phyloP scores from a whole-genome alignment of 23 tunicate species.

The Halocynthia aurantium region DNA sequence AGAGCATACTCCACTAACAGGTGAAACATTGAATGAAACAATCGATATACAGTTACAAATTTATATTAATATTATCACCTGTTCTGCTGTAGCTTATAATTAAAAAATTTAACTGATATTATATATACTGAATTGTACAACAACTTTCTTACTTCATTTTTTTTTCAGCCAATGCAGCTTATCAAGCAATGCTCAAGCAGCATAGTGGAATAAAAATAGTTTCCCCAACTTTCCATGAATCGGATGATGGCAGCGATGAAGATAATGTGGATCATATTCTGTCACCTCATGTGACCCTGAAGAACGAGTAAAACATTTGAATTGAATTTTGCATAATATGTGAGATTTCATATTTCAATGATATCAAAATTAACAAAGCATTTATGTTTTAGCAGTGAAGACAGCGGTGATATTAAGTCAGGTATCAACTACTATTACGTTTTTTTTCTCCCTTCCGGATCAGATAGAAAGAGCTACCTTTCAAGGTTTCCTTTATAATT shows the following conservation, averaged over 20 bases:
- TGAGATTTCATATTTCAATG: no score
- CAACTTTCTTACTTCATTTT: background rate
- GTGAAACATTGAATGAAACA: no score
- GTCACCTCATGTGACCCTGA: slow-evolving; percentile 28
- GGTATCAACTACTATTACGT: no score
- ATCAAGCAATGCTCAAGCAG: slow-evolving; percentile 40
- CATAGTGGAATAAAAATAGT: slow-evolving; percentile 26
- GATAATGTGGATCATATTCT: slow-evolving; percentile 55
- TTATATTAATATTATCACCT: no score
- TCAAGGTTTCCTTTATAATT: background rate
- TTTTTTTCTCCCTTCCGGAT: no score
- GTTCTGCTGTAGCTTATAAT: background rate
- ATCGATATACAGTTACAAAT: no score
- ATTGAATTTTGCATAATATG: background rate
- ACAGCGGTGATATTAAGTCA: no score
- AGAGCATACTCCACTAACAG: no score
- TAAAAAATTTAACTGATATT: background rate
- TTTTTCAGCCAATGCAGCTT: slow-evolving; percentile 66
- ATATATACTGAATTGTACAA: background rate
- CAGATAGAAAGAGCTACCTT: background rate
- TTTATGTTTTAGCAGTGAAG: no score
- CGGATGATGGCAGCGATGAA: slow-evolving; percentile 25
- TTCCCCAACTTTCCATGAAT: slow-evolving; percentile 11
- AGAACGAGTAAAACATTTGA: background rate
- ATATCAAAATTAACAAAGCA: no score